phyloP scores from a whole-genome alignment of 2,113 vertebrate species.

The Nipponia nippon region DNA sequence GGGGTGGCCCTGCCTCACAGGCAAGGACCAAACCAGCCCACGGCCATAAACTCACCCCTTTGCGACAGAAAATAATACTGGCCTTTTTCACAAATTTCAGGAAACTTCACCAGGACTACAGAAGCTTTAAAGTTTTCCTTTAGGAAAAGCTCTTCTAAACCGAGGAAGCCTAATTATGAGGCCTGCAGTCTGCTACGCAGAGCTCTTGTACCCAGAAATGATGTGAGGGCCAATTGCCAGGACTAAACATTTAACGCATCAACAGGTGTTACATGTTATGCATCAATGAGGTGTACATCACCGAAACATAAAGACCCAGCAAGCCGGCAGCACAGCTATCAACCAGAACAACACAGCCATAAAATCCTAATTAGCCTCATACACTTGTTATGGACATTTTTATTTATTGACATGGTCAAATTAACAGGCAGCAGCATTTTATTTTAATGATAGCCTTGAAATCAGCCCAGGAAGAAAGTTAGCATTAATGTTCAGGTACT shows the following conservation, averaged over 20 bases:
- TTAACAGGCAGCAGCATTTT: slow-evolving; percentile 53
- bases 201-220: not conserved
- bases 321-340: slow-evolving; percentile 31
- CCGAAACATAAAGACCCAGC: slow-evolving; percentile 51
- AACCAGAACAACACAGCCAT: slow-evolving; percentile 60
- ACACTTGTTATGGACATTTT: slow-evolving; percentile 47
- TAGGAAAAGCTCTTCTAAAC: not conserved
- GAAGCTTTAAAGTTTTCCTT: not conserved
- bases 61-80: not conserved
- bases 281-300: slow-evolving; percentile 60
- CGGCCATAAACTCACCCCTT: not conserved
- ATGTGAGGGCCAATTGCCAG: slow-evolving; percentile 42
- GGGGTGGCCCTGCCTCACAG: not conserved
- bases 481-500: not conserved
- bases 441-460: slow-evolving; percentile 50
- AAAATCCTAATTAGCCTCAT: slow-evolving; percentile 61
- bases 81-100: not conserved
- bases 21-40: not conserved
- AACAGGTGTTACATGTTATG: slow-evolving; percentile 58
- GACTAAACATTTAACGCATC: slow-evolving; percentile 36
- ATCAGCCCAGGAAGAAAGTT: slow-evolving; percentile 46
- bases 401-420: slow-evolving; percentile 63
- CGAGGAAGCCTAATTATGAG: not conserved
- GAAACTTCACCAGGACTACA: not conserved
- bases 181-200: not conserved